Evolutionary conservation across 2,113 vertebrate species (phyloP).

Genomic region (Apodemus speciosus): DNA sequence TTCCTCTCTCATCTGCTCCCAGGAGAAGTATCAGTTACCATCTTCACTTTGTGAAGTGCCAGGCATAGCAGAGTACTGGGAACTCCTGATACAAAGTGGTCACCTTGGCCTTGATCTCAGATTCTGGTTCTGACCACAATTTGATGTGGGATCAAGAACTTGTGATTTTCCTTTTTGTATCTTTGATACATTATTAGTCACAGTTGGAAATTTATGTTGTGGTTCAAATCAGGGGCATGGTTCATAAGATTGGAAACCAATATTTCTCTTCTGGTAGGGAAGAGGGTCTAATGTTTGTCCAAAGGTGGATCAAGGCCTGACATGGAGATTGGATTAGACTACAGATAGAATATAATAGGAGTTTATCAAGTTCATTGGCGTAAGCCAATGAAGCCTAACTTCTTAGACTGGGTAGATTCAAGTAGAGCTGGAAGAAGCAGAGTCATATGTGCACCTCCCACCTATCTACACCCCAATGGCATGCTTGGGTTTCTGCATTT

Average conservation of each 20-base stretch:
- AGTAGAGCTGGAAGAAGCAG: neutral
- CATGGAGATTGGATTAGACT: neutral
- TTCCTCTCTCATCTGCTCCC: accelerated
- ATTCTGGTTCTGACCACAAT: neutral
- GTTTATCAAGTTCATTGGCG: neutral
- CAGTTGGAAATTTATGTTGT: neutral
- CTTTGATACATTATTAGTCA: neutral
- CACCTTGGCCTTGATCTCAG: neutral
- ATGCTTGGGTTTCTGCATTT: neutral
- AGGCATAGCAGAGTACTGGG: neutral
- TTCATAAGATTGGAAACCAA: neutral
- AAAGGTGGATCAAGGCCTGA: neutral
- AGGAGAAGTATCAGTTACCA: accelerated
- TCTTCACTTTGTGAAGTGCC: accelerated
- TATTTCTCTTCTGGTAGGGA: neutral
- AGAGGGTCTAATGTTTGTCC: neutral
- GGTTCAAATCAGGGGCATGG: neutral
- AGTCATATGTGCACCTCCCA: neutral
- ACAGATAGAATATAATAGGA: neutral
- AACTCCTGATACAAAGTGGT: neutral
- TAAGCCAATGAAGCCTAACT: neutral
- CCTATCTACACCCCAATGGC: accelerated
- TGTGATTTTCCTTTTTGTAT: neutral
- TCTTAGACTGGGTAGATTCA: neutral
- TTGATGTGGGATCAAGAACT: neutral